Base-by-base conservation (phyloP, 2,888 invertebrate genomes). In the Drosophila differens region DNA sequence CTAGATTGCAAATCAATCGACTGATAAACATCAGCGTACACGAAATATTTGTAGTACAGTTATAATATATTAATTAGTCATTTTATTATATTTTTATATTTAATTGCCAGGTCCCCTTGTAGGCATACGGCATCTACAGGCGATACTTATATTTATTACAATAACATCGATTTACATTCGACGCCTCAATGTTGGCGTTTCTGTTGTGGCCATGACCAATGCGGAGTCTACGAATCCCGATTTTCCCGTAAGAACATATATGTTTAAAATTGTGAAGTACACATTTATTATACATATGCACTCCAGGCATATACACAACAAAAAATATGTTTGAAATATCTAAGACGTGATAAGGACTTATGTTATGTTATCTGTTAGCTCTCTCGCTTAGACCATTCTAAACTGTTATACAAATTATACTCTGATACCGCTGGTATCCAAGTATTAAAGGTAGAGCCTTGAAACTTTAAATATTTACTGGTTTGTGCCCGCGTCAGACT, bases 141-240 rank as follows among this genome's bases (percentile, higher is more conserved):
- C 94, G 0, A 77, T 95, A 3, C 91, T 96, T 61, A 93, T 96
- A 79, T 95, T 96, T 82, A 70, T 95, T 1, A 95, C 95, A 1
- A 94, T 95, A 79, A 92, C 95, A 0, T 94, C 95, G 2, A 94
- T 95, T 55, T 96, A 95, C 81, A 94, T 95, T 3, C 95, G 95
- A 63, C 94, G 97, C 37, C 95, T 96, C 37, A 95, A 95, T 88
- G 94, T 96, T 87, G 96, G 96, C 0, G 96, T 97, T 0, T 96
- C 96, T 0, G 94, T 97, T 53, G 95, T 97, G 2, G 96, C 96
- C n/a, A 96, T 97, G 96, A 95, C 95, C 0, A 95, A 95, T 81
- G 91, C 92, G 0, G 91, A 92, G 0, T 91, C 94, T 0, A 93
- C 93, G 6, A 94, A 94, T 90, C 93, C 94, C 1, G 90, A 94